A percentile compares a stretch with the other conserved stretches of the same genome.
phyloP scores from a whole-genome alignment of 2,888 invertebrate species.

The Calameuta pallipes region DNA sequence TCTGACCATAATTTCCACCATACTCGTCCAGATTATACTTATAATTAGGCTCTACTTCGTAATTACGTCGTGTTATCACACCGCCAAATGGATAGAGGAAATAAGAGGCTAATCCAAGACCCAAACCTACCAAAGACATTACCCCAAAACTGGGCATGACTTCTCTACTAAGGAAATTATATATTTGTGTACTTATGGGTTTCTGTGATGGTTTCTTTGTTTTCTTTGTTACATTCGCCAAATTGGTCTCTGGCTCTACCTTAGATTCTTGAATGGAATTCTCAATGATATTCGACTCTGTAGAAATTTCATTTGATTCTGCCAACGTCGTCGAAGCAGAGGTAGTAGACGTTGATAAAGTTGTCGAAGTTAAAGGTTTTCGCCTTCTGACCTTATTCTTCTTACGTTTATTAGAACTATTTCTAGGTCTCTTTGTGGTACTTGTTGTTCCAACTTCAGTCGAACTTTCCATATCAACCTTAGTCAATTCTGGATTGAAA shows the following conservation, averaged over 20 bases:
- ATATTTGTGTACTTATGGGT: conserved; percentile 79
- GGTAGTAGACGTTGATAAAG: conserved; percentile 37
- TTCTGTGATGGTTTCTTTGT: conserved; percentile 69
- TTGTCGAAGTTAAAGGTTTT: conserved; percentile 66
- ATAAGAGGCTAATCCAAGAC: conserved; percentile 81
- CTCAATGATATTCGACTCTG: conserved; percentile 25
- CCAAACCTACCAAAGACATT: conserved; percentile 77
- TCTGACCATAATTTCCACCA: conserved; percentile 75
- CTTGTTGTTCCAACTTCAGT: conserved; percentile 64
- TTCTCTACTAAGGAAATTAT: conserved; percentile 82
- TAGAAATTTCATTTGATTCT: conserved; percentile 23
- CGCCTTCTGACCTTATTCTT: conserved; percentile 70
- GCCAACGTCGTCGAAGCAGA: conserved; percentile 49
- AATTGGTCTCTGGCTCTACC: conserved; percentile 59
- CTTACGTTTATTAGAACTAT: conserved; percentile 68
- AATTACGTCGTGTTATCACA: conserved; percentile 73
- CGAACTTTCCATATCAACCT: conserved; percentile 63
- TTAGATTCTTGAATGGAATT: conserved; percentile 62
- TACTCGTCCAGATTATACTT: conserved; percentile 78
- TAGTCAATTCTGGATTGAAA: conserved; percentile 53
- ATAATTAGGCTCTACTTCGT: conserved; percentile 70
- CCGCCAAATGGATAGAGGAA: conserved; percentile 81
- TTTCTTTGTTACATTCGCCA: conserved; percentile 67
- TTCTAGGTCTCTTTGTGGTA: conserved; percentile 70
- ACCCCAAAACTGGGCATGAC: conserved; percentile 86